Base-by-base conservation (phyloP, 1,140 invertebrate species). In the Goniozus legneri region DNA sequence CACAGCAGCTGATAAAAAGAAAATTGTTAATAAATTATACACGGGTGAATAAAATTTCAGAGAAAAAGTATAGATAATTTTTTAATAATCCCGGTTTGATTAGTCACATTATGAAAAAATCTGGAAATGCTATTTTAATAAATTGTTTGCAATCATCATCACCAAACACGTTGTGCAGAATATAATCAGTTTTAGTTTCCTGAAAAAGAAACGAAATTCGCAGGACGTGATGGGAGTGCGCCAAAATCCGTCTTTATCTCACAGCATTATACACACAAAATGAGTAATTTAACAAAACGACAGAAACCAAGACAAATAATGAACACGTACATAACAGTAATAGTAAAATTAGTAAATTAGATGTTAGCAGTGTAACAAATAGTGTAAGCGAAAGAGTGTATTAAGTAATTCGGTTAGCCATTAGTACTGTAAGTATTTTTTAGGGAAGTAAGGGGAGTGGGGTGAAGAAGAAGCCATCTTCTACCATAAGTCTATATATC, bases 141-240 rank as follows among this genome's bases (percentile, higher is more conserved):
- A 51, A 8, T 12, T 39, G 7, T n/a, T 16, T 21, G 3, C 4
- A n/a, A 22, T 20, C 40, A 31, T 51, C 60, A 71, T 74, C 72
- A 76, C 72, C 72, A 75, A 73, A 74, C 73, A 69, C 58, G 63
- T 65, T 60, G 56, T 56, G 50, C 46, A 54, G 48, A 61, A 47
- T 38, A 58, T 46, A 35, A 38, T 51, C 10, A 48, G 55, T 60
- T 61, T 58, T 56, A 63, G 54, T 56, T 36, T 62, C 63, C 61
- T 65, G 59, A 64, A 67, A 68, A n/a, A 64, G 60, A 62, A 60
- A 66, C 50, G 56, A 53, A 54, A 60, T 51, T 33, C 40, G 55
- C 56, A 40, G 24, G 21, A 38, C 33, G 42, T 40, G 14, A 30
- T 20, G 43, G 27, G 39, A 15, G 48, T 45, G 56, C 57, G 63